Percentiles rank a stretch among this genome's conserved stretches.
These are phyloP conservation scores for Gryllus longicercus DNA, from an alignment of 2,888 invertebrate species.

Conservation along the genomic window DNA sequence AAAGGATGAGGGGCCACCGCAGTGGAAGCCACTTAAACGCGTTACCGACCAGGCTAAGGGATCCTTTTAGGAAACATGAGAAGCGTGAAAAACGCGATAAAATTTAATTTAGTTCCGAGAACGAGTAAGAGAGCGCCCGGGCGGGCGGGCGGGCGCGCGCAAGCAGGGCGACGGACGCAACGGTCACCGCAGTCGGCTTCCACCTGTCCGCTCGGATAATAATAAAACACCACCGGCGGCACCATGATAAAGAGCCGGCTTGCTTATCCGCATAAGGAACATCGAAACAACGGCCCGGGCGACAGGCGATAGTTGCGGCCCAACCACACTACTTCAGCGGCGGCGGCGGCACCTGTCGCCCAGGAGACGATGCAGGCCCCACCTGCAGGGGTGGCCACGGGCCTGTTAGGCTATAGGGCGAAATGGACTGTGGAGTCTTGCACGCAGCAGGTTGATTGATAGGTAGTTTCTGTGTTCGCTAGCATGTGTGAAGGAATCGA, in stretches of 20 bases:
- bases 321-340: background rate
- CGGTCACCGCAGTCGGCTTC: background rate
- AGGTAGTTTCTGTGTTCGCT: no score
- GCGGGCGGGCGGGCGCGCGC: background rate
- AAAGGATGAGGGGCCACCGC: no score
- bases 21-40: no score
- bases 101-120: conserved; percentile 5
- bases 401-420: background rate
- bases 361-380: background rate
- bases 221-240: background rate
- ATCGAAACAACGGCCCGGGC: background rate
- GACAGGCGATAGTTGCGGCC: background rate
- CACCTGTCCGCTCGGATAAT: background rate
- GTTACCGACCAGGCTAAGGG: no score
- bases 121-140: background rate
- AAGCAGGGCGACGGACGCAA: background rate
- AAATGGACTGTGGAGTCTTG: no score
- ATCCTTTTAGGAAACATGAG: conserved; percentile 6
- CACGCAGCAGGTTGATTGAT: no score
- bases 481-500: no score
- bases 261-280: conserved; percentile 6
- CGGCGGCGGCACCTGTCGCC: background rate
- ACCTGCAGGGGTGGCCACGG: conserved; percentile 17
- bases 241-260: background rate
- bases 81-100: conserved; percentile 17